Evolutionary conservation across 2,888 invertebrate genomes (phyloP).

Genomic region (Sussaba pulchella): DNA sequence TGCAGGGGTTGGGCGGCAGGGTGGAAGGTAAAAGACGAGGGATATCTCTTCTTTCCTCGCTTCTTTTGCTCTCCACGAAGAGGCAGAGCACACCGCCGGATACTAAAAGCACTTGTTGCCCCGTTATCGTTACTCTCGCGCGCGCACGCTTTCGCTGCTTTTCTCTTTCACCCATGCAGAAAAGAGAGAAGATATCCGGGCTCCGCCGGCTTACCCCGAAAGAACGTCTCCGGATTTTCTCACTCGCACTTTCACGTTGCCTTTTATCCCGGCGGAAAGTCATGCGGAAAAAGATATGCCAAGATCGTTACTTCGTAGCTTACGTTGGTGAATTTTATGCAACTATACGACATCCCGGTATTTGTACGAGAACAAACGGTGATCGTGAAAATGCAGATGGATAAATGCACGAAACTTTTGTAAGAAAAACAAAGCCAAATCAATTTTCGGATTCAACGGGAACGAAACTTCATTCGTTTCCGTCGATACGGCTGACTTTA

Average conservation of each 20-base stretch:
- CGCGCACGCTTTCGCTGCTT: conserved; percentile 43
- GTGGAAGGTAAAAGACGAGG: conserved; percentile 57
- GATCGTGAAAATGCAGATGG: conserved; percentile 15
- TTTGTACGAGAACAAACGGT: conserved; percentile 19
- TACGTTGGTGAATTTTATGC: conserved; percentile 39
- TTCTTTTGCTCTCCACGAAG: conserved; percentile 55
- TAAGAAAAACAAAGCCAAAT: neutral
- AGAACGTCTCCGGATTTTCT: conserved; percentile 50
- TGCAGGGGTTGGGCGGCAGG: no score
- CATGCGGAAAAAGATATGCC: conserved; percentile 38
- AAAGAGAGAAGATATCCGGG: conserved; percentile 54
- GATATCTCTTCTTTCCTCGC: conserved; percentile 57
- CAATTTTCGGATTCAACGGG: conserved; percentile 11
- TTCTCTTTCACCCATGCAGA: conserved; percentile 31
- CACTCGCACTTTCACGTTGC: conserved; percentile 13
- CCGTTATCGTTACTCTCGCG: conserved; percentile 75
- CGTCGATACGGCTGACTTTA: neutral
- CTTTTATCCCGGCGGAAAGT: conserved; percentile 39
- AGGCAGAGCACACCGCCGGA: conserved; percentile 70
- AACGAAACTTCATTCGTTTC: conserved; percentile 1
- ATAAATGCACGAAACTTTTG: conserved; percentile 8
- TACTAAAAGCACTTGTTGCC: conserved; percentile 80
- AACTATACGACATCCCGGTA: neutral
- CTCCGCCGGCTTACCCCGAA: conserved; percentile 49
- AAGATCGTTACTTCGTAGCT: conserved; percentile 20